Conservation (phyloP, 2,888 invertebrate genomes). For the Ormyrus rosae region DNA sequence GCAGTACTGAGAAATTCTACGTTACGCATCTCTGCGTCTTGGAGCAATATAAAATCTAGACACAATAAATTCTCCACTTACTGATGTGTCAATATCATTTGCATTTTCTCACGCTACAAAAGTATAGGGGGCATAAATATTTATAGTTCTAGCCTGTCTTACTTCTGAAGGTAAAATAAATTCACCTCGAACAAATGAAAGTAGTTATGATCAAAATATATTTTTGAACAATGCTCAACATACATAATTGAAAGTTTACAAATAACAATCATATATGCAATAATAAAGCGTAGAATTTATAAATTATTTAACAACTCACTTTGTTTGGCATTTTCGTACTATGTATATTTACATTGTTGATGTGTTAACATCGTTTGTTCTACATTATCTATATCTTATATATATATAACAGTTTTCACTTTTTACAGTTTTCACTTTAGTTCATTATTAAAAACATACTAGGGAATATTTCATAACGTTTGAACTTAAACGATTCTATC, state of each 20-base stretch:
- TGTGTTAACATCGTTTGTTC: slow-evolving; percentile 12
- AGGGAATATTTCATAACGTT: background rate
- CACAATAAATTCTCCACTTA: slow-evolving; percentile 16
- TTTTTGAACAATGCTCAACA: slow-evolving; percentile 10
- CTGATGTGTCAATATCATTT: slow-evolving; percentile 24
- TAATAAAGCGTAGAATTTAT: slow-evolving; percentile 21
- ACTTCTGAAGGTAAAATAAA: background rate
- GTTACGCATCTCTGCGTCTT: slow-evolving; percentile 8
- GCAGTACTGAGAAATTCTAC: slow-evolving; percentile 15
- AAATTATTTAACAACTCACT: slow-evolving; percentile 20
- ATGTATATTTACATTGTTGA: slow-evolving; percentile 43
- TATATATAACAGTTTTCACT: background rate
- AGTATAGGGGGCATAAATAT: background rate
- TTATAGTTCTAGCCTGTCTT: background rate
- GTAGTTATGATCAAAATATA: slow-evolving; percentile 21
- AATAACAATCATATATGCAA: slow-evolving; percentile 14
- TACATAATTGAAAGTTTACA: background rate
- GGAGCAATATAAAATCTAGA: background rate
- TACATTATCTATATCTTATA: slow-evolving; percentile 11
- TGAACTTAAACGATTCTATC: background rate
- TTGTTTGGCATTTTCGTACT: slow-evolving; percentile 5
- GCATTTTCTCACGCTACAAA: slow-evolving; percentile 28
- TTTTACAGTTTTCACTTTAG: slow-evolving; percentile 22
- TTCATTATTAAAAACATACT: background rate
- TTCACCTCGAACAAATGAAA: background rate